Conservation (phyloP, 2,888 invertebrate genomes). For the Drosophila limbata region DNA sequence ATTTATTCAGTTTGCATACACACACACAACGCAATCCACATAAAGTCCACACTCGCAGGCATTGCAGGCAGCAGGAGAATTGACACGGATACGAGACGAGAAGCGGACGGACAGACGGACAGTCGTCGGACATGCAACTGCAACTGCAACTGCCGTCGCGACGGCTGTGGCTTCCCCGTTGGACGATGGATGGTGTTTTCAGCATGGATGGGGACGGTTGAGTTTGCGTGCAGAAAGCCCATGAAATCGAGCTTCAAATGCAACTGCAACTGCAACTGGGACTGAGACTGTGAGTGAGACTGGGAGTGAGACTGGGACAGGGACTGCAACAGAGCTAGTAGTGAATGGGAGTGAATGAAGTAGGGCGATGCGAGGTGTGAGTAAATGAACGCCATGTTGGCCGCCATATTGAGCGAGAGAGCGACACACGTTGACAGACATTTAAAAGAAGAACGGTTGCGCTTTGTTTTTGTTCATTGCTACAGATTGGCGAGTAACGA, state of each 20-base stretch:
- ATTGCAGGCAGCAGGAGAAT: conserved; percentile 37
- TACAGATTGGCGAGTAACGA: conserved; percentile 49
- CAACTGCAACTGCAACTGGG: conserved; percentile 13
- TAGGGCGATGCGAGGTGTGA: conserved; percentile 51
- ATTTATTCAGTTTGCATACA: conserved; percentile 29
- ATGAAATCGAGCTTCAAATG: conserved; percentile 67
- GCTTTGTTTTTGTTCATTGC: conserved; percentile 65
- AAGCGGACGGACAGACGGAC: conserved; percentile 56
- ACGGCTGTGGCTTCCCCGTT: conserved; percentile 66
- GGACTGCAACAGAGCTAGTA: conserved; percentile 39
- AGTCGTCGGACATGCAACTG: conserved; percentile 61
- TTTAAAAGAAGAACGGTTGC: conserved; percentile 72
- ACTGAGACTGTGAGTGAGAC: conserved; percentile 20
- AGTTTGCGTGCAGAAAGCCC: conserved; percentile 74
- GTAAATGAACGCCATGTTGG: conserved; percentile 81
- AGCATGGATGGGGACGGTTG: conserved; percentile 12
- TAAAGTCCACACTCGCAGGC: conserved; percentile 38
- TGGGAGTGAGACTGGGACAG: conserved; percentile 26
- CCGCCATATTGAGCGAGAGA: conserved; percentile 77
- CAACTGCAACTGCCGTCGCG: conserved; percentile 54
- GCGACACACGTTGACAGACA: conserved; percentile 62
- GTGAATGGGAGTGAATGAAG: conserved; percentile 56
- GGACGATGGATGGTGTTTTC: conserved; percentile 11
- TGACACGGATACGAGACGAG: conserved; percentile 42
- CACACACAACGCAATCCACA: conserved; percentile 25